A percentile compares a stretch with the other conserved stretches of the same genome.
These are phyloP conservation scores for Melipona beecheii DNA, from an alignment of 2,888 invertebrate species.

Conservation along the genomic window DNA sequence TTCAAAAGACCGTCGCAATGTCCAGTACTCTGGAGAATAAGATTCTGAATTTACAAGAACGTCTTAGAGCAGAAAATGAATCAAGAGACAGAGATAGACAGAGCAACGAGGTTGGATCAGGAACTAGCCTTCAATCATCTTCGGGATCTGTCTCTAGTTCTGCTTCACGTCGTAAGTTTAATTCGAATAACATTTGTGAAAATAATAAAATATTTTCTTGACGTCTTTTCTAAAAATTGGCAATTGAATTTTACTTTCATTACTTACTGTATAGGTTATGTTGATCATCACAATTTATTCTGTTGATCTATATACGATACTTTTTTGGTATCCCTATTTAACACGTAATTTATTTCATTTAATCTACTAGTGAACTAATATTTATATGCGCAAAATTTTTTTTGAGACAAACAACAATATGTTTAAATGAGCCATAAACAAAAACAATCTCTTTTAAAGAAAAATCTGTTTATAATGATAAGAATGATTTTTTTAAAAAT, in stretches of 20 bases:
- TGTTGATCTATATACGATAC: conserved; percentile 56
- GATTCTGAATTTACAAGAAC: conserved; percentile 92
- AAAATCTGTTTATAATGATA: not conserved
- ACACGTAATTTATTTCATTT: conserved; percentile 55
- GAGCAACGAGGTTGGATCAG: conserved; percentile 83
- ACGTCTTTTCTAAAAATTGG: conserved; percentile 1
- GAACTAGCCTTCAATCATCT: conserved; percentile 82
- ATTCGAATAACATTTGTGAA: conserved; percentile 1
- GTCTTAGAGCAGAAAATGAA: conserved; percentile 90
- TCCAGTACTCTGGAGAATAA: conserved; percentile 91
- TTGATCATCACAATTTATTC: conserved; percentile 67
- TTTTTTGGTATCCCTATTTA: conserved; percentile 42
- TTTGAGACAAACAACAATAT: conserved; percentile 18
- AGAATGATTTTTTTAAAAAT: conserved; percentile 15
- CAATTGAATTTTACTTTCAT: conserved; percentile 16
- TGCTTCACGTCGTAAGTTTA: conserved; percentile 85
- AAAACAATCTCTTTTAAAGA: conserved; percentile 31
- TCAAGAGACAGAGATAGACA: conserved; percentile 87
- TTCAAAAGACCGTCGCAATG: conserved; percentile 83
- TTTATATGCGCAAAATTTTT: not conserved
- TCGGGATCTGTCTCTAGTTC: conserved; percentile 81
- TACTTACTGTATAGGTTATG: conserved; percentile 70
- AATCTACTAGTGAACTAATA: not conserved
- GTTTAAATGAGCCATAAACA: conserved; percentile 48
- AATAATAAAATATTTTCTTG: conserved; percentile 5